Conservation (phyloP, 2,113 vertebrate genomes). For the Cottus gobio region DNA sequence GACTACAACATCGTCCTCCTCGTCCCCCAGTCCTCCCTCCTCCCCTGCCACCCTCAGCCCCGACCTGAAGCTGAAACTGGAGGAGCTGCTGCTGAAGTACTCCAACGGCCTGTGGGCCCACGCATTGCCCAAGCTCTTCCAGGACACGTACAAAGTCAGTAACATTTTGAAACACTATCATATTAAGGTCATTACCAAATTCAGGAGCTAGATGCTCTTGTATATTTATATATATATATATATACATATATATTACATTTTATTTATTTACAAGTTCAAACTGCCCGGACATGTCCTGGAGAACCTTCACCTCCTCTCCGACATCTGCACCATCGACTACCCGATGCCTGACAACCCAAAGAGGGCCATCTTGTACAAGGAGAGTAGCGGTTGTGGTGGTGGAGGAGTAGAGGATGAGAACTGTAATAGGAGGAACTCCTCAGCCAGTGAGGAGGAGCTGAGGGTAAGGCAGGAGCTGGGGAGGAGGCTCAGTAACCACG, state of each 20-base stretch:
- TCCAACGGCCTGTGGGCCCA: constrained; percentile 94
- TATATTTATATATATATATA: neutral
- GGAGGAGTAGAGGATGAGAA: constrained; percentile 73
- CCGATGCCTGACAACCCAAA: constrained; percentile 89
- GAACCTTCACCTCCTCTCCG: constrained; percentile 88
- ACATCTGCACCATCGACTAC: constrained; percentile 90
- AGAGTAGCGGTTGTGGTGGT: constrained; percentile 55
- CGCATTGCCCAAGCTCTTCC: constrained; percentile 93
- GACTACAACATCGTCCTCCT: constrained; percentile 52
- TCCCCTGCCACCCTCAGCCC: constrained; percentile 65
- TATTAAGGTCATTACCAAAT: neutral
- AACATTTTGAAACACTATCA: neutral
- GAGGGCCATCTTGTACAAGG: constrained; percentile 91
- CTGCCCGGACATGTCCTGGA: constrained; percentile 89
- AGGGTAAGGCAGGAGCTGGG: constrained; percentile 62
- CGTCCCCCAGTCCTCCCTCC: constrained; percentile 60
- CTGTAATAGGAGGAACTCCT: constrained; percentile 71
- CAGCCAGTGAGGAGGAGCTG: constrained; percentile 56
- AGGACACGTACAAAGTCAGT: constrained; percentile 87
- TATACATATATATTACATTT: neutral
- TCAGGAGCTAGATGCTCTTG: neutral
- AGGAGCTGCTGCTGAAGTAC: constrained; percentile 89
- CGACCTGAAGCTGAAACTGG: constrained; percentile 89
- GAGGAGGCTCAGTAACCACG: constrained; percentile 66
- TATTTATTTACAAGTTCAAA: constrained; percentile 78